Base-by-base conservation (phyloP, 2,797 vertebrate species). In the Myiotriccus ornatus region DNA sequence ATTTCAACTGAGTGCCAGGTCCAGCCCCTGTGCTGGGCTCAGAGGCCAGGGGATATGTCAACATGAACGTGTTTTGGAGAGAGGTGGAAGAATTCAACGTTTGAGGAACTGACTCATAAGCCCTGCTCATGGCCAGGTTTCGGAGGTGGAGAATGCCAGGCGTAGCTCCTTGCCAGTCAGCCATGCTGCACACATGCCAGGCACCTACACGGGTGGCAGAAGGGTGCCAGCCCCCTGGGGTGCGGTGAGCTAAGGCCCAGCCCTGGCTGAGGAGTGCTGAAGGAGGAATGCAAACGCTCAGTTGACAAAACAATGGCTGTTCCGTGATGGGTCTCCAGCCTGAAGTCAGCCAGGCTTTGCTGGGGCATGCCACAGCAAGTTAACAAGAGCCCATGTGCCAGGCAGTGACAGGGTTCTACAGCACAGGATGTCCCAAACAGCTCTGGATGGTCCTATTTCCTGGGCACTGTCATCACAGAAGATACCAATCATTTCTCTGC, bases 71-170 rank as follows among this genome's bases (percentile, higher is more conserved):
- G 13, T 10, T 91, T 67, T 39, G 39, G 46, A 55, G 34, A 52
- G 53, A 30, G 9, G 10, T 10, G 23, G 16, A 35, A 30, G 47
- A 81, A 50, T 24, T 63, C 12, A 67, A 1, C 0, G 0, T 28
- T 50, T 46, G 32, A 86, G 46, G 46, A 89, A 30, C 21, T 65
- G 32, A 35, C 32, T 19, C 24, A 49, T 68, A 39, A 39, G 39
- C 7, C 30, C 23, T 69, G 35, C 52, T 70, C 5, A 1, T 7
- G 30, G 55, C 23, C 14, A 0, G 0, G 5, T 52, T 60, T 69
- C 53, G 56, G 78, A 69, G 52, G 35, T 24, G 62, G 53, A 32
- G 43, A 56, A 80, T 68, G 59, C 37, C 63, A 39, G 70, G 44
- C 7, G 0, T 57, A 75, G 76, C 50, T 65, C 30, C 9, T 2